phyloP scores from a whole-genome alignment of 1,140 invertebrate species.

The Scaptomyza hsui region DNA sequence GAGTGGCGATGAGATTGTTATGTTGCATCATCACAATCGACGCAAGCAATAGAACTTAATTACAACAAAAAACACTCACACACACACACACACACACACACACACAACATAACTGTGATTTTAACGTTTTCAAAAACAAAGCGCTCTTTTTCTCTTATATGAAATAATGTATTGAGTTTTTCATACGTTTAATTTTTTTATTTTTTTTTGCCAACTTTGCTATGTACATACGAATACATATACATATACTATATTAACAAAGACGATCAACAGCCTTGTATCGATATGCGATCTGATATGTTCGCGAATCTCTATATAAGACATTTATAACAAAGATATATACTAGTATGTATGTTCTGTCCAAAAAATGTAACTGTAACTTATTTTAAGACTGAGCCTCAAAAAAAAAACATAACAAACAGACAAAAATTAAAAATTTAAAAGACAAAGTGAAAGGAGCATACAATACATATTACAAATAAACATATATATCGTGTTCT shows the following conservation, averaged over 20 bases:
- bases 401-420: constrained; percentile 22
- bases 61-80: constrained; percentile 25
- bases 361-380: constrained; percentile 34
- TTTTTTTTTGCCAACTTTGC: constrained; percentile 24
- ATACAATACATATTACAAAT: constrained; percentile 12
- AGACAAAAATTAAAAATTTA: not conserved
- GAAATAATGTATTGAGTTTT: constrained; percentile 9
- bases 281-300: not conserved
- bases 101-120: constrained; percentile 79
- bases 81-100: constrained; percentile 29
- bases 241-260: constrained; percentile 1
- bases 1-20: constrained; percentile 85
- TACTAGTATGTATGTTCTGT: constrained; percentile 31
- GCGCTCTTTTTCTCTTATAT: constrained; percentile 15
- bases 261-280: not conserved
- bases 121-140: constrained; percentile 68
- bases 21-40: constrained; percentile 71
- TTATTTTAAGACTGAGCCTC: constrained; percentile 53
- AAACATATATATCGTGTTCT: constrained; percentile 6
- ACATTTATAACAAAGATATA: constrained; percentile 1
- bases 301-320: constrained; percentile 10
- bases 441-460: not conserved
- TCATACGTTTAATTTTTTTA: constrained; percentile 5
- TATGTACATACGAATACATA: constrained; percentile 22
- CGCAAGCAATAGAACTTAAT: constrained; percentile 49